These are phyloP conservation scores for Ethmia dodecea DNA, from an alignment of 2,888 invertebrate genomes.

Conservation along the genomic window DNA sequence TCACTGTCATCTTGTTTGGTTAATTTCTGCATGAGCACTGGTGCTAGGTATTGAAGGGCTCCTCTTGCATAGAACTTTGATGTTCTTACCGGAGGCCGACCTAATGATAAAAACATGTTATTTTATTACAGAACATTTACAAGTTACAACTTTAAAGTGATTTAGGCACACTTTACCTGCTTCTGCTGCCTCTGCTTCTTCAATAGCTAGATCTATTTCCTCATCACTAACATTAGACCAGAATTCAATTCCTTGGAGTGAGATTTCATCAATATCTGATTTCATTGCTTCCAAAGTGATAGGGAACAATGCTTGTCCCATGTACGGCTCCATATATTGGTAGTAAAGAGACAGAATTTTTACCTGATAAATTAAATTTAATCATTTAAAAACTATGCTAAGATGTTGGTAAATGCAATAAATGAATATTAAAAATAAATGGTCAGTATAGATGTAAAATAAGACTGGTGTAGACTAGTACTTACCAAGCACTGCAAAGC, in stretches of 20 bases:
- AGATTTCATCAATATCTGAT: conserved; percentile 95
- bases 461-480: conserved; percentile 13
- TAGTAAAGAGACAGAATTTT: conserved; percentile 99
- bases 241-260: conserved; percentile 99
- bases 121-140: not conserved
- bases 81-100: conserved; percentile 94
- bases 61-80: conserved; percentile 99
- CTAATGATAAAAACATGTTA: conserved; percentile 36
- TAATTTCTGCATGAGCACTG: conserved; percentile 94
- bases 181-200: conserved; percentile 95
- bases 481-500: conserved; percentile 97
- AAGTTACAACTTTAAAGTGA: not conserved
- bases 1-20: conserved; percentile 98
- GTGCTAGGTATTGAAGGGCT: conserved; percentile 95
- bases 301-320: conserved; percentile 98
- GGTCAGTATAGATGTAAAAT: not conserved
- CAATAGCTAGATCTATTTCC: conserved; percentile 96
- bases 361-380: conserved; percentile 41
- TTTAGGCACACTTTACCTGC: conserved; percentile 61
- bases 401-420: not conserved
- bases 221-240: conserved; percentile 99
- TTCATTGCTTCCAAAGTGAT: conserved; percentile 99
- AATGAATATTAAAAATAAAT: too few species aligned
- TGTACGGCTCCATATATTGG: conserved; percentile 99
- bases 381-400: not conserved